These are phyloP conservation scores for Portunus trituberculatus DNA, from an alignment of 1,140 invertebrate genomes.

Conservation along the genomic window DNA sequence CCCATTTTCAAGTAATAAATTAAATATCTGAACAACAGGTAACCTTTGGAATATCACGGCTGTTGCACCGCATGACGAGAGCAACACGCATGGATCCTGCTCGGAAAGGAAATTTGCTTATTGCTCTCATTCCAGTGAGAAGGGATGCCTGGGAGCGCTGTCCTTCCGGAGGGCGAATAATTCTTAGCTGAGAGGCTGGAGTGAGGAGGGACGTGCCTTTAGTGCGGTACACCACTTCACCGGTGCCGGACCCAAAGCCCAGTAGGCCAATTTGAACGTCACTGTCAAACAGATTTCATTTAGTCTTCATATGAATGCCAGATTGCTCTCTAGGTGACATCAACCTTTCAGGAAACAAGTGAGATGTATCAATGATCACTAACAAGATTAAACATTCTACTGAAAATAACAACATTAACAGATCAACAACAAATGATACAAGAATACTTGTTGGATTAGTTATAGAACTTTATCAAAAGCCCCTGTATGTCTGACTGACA, in stretches of 20 bases:
- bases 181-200: constrained; percentile 21
- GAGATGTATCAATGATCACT: too few relatives aligned
- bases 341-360: too few relatives aligned
- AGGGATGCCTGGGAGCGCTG: constrained; percentile 54
- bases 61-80: constrained; percentile 51
- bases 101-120: constrained; percentile 63
- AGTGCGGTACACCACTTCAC: constrained; percentile 59
- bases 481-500: too few relatives aligned
- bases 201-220: constrained; percentile 44
- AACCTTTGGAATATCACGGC: constrained; percentile 62
- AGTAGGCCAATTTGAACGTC: constrained; percentile 45
- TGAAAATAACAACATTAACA: too few relatives aligned
- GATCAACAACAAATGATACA: too few relatives aligned
- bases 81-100: constrained; percentile 60
- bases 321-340: too few relatives aligned
- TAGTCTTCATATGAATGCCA: too few relatives aligned
- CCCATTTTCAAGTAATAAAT: too few relatives aligned
- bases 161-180: background rate
- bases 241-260: constrained; percentile 55
- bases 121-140: constrained; percentile 45
- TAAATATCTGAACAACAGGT: background rate
- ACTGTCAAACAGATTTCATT: background rate
- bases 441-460: too few relatives aligned
- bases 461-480: too few relatives aligned
- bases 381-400: too few relatives aligned